phyloP scores from a whole-genome alignment of 2,113 vertebrate species.

The Aramus guarauna region DNA sequence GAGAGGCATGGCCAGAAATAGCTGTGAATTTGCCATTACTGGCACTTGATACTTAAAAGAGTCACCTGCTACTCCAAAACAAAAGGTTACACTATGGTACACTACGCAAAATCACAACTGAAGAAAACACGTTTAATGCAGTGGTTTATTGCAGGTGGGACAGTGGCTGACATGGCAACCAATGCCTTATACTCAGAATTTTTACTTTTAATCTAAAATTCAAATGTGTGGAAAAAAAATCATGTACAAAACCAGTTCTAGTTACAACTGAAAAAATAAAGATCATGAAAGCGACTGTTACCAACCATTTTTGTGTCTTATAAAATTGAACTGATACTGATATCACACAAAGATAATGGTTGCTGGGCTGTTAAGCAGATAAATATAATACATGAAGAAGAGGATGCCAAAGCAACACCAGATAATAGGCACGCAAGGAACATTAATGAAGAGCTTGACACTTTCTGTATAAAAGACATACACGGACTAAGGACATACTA shows the following conservation, averaged over 20 bases:
- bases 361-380: not conserved
- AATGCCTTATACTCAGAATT: not conserved
- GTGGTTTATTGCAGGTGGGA: not conserved
- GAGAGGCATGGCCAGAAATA: not conserved
- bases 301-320: not conserved
- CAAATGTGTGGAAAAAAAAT: not conserved
- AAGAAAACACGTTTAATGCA: not conserved
- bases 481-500: not conserved
- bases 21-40: not conserved
- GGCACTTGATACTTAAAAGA: not conserved
- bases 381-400: not conserved
- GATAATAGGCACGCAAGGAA: not conserved
- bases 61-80: not conserved
- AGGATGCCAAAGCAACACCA: not conserved
- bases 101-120: not conserved
- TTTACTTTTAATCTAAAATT: not conserved
- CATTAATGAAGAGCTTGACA: not conserved
- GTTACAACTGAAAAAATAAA: not conserved
- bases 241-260: not conserved
- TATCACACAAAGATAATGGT: not conserved
- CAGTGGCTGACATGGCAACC: not conserved
- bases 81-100: not conserved
- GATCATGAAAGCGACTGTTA: not conserved
- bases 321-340: not conserved
- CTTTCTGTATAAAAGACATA: not conserved